Evolutionary conservation across 2,113 vertebrate genomes (phyloP).

Genomic region (Aphyosemion australe): DNA sequence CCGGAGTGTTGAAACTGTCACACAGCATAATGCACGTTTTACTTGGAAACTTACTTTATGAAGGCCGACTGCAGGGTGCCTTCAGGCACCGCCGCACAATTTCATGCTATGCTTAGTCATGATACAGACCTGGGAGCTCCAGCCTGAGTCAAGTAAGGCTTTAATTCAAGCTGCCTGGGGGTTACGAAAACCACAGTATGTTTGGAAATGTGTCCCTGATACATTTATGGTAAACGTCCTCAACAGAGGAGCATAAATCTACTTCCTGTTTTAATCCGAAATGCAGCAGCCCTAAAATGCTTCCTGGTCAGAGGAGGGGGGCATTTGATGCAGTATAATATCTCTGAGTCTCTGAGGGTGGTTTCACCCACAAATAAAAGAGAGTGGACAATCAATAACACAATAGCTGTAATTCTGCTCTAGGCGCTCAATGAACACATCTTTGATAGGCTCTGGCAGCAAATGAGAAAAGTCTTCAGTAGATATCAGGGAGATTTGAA

Average conservation of each 20-base stretch:
- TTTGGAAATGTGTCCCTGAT: constrained; percentile 32
- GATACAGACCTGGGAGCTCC: constrained; percentile 49
- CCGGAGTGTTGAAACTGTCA: constrained; percentile 63
- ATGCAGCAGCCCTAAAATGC: no score
- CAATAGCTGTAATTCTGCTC: constrained; percentile 60
- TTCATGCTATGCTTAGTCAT: constrained; percentile 54
- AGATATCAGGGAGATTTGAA: constrained; percentile 24
- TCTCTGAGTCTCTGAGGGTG: constrained; percentile 33
- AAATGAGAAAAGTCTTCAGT: constrained; percentile 70
- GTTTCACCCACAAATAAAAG: constrained; percentile 62
- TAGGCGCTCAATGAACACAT: constrained; percentile 36
- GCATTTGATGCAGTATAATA: constrained; percentile 35
- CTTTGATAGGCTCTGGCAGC: constrained; percentile 42
- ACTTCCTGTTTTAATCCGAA: no score
- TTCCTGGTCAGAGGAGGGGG: no score
- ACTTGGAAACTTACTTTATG: constrained; percentile 53
- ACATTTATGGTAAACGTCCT: constrained; percentile 42
- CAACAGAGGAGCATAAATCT: constrained; percentile 11
- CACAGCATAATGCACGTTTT: constrained; percentile 57
- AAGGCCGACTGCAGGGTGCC: constrained; percentile 55
- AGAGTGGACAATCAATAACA: constrained; percentile 66
- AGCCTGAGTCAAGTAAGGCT: constrained; percentile 49
- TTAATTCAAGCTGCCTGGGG: constrained; percentile 39
- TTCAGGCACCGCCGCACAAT: constrained; percentile 48
- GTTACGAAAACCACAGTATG: constrained; percentile 32